Percentiles rank a stretch among this genome's conserved stretches.
Evolutionary conservation across 2,113 vertebrate genomes (phyloP).

Genomic region (Oreochromis tanganicae): DNA sequence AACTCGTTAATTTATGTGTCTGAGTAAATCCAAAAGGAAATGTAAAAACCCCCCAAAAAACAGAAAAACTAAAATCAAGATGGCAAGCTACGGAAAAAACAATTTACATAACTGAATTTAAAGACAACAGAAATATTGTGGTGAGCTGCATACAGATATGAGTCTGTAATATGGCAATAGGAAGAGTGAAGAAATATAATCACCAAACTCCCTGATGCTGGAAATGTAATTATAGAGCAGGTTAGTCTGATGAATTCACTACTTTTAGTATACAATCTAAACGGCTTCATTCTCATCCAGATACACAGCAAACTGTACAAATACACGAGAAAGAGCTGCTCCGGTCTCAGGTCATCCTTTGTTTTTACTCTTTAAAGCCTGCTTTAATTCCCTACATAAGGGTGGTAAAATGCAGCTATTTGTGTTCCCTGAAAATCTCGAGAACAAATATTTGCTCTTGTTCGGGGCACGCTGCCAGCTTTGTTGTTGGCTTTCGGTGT

Average conservation of each 20-base stretch:
- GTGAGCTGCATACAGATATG: neutral
- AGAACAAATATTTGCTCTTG: neutral
- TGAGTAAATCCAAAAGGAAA: neutral
- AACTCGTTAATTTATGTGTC: constrained; percentile 6
- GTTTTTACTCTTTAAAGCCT: neutral
- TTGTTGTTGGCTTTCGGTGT: constrained; percentile 15
- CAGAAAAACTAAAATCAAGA: neutral
- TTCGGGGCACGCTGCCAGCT: neutral
- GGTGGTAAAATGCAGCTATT: neutral
- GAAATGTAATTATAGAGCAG: neutral
- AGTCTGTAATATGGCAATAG: neutral
- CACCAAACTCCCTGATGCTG: neutral
- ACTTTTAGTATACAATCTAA: neutral
- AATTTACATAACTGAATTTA: constrained; percentile 18
- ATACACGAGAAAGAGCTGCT: neutral
- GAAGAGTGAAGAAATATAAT: neutral
- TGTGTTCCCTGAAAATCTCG: neutral
- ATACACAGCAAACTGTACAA: neutral
- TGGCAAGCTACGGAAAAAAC: neutral
- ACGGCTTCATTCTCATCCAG: neutral
- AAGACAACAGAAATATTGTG: neutral
- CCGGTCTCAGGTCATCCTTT: neutral
- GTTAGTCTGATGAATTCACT: neutral
- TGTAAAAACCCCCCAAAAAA: accelerated
- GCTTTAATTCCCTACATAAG: neutral